Evolutionary conservation across 2,797 vertebrate genomes (phyloP), one percentile per base, ranked within the genome.

Genomic region (Serranus cabrilla): DNA sequence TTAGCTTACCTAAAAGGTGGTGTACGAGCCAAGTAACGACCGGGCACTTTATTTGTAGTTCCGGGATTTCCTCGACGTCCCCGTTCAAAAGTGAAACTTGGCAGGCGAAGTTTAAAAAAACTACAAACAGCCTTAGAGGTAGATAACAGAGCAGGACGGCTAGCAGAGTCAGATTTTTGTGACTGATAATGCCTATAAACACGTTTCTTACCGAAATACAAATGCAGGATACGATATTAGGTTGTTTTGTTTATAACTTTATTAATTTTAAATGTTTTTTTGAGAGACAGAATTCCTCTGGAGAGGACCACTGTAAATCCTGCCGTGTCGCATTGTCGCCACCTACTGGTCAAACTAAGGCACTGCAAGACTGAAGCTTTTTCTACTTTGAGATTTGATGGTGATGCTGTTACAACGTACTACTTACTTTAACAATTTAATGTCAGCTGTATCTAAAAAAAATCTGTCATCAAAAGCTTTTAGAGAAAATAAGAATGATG

Each of bases 111-210:
- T 6, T n/a, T n/a, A 31, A 9, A 39, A 73, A 81, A 64, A 89
- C 87, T 90, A 89, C 89, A 87, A 69, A 16, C 76, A 93, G 88
- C 0, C 78, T 5, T 2, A 66, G n/a, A 0, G 75, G 63, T 88
- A 63, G 86, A 88, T 74, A 14, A 51, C 83, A 71, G 71, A 74
- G 20, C 52, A 76, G 80, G 60, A 6, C 16, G 46, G 27, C 1
- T 34, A 59, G 31, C 42, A 10, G 20, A 55, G 23, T 31, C 21
- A 16, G 17, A 1, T 8, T 7, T 11, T 11, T 18, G 21, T n/a
- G 17, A 0, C 11, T 10, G 9, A 20, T 70, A 55, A 31, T 0
- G 4, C 1, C 2, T 12, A 39, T 7, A 73, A 78, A 43, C 2
- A 1, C 2, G 1, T 8, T 16, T 2, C 0, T 5, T 1, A 17